Base-by-base conservation (phyloP, 2,888 invertebrate species). In the Clusia tigrina region DNA sequence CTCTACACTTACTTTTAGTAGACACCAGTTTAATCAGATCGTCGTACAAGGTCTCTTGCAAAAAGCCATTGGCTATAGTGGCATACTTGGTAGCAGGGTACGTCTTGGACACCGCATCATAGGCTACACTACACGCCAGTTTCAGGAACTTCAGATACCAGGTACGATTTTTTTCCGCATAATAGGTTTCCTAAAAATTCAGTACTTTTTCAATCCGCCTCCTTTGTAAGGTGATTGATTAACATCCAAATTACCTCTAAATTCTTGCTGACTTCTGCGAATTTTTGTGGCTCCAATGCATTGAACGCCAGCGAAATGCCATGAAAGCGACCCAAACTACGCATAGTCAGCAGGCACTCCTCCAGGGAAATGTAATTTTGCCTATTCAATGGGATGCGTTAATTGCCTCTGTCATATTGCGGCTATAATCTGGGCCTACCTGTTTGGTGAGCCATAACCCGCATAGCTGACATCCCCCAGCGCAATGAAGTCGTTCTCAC, bases 91-190 rank as follows among this genome's bases (percentile, higher is more conserved):
- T 85, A 58, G 85, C 81, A 0, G 89, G 89, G 69, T 87, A 88
- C 72, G 90, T 89, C 67, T 86, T 88, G 64, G 86, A 83, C 0
- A 91, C 86, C 0, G 91, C 90, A 78, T 91, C 88, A 55, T 86
- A 84, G 0, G 89, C 86, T 54, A 89, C 85, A 0, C 75, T 77
- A 25, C 85, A 84, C 12, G 89, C 82, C 2, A 85, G 78, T 1
- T 83, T 81, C 78, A 87, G 86, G 67, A 88, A 89, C 15, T 80
- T 83, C 6, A 67, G 65, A 70, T 90, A 90, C 90, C 90, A 90
- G 3, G 76, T 77, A 71, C 87, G 85, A 10, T 85, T 74, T 1
- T 84, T 81, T 6, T 87, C 86, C 22, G 85, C 76, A 67, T 88
- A 90, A 69, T 89, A 89, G 0, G 86, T 86, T 78, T 90, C 90